phyloP scores from a whole-genome alignment of 2,113 vertebrate species.

The Pampusana beccarii region DNA sequence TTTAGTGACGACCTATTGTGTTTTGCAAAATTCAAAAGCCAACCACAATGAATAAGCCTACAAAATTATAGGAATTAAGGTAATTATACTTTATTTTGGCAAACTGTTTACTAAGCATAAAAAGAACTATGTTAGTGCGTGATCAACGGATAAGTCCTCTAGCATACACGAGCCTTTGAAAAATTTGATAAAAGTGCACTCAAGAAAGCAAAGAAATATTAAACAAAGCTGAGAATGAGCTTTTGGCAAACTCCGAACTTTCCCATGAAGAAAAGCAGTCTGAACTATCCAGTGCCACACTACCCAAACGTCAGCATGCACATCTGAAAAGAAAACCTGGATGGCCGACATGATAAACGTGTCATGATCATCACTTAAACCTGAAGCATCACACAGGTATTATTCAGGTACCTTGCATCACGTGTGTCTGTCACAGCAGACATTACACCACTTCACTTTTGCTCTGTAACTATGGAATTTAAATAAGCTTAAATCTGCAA shows the following conservation, averaged over 20 bases:
- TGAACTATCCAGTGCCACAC: neutral
- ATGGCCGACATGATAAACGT: neutral
- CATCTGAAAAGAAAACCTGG: neutral
- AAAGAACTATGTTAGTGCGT: neutral
- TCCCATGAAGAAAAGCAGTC: neutral
- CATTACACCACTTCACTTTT: neutral
- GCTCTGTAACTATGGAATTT: neutral
- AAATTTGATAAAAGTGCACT: neutral
- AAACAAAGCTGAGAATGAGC: neutral
- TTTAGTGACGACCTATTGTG: neutral
- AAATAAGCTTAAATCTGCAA: neutral
- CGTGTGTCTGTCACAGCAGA: neutral
- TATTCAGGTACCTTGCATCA: neutral
- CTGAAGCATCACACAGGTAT: neutral
- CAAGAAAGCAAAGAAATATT: neutral
- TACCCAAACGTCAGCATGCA: neutral
- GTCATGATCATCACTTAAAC: neutral
- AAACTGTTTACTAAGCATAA: neutral
- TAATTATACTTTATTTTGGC: conserved; percentile 43
- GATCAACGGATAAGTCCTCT: neutral
- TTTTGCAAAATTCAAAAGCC: conserved; percentile 16
- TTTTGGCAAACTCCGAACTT: neutral
- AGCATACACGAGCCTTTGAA: neutral
- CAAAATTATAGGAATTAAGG: conserved; percentile 57
- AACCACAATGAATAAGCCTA: neutral